phyloP scores from a whole-genome alignment of 1,140 invertebrate species.

The Cotesia chilonis region DNA sequence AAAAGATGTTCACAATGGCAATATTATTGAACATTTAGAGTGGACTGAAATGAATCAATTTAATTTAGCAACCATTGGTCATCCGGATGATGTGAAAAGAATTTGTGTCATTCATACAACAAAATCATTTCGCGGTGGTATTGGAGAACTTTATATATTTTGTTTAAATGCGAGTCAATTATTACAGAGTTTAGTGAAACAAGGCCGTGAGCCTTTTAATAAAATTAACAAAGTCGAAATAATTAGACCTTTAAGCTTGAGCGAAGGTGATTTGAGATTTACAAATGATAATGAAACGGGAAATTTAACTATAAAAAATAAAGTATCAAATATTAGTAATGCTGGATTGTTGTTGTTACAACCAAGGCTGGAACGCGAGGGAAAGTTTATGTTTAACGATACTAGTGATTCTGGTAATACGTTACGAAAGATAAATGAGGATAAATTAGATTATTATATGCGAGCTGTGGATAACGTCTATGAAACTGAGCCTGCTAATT shows the following conservation, averaged over 20 bases:
- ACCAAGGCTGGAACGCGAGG: slow-evolving; percentile 49
- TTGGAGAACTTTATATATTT: slow-evolving; percentile 66
- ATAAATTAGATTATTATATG: slow-evolving; percentile 37
- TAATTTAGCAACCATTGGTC: slow-evolving; percentile 62
- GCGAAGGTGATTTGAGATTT: slow-evolving; percentile 64
- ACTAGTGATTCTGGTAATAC: slow-evolving; percentile 33
- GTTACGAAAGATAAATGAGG: slow-evolving; percentile 31
- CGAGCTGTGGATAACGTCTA: slow-evolving; percentile 54
- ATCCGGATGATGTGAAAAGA: slow-evolving; percentile 66
- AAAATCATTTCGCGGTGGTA: slow-evolving; percentile 64
- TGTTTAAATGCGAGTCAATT: slow-evolving; percentile 62
- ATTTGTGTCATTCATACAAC: slow-evolving; percentile 68
- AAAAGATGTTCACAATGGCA: slow-evolving; percentile 63
- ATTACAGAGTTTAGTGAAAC: slow-evolving; percentile 60
- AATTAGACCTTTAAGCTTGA: slow-evolving; percentile 62
- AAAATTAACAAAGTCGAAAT: slow-evolving; percentile 37
- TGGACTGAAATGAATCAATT: slow-evolving; percentile 68
- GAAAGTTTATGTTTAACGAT: slow-evolving; percentile 46
- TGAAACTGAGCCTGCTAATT: slow-evolving; percentile 47
- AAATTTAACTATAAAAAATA: slow-evolving; percentile 47
- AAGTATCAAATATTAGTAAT: slow-evolving; percentile 53
- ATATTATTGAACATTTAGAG: slow-evolving; percentile 60
- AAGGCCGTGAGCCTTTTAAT: slow-evolving; percentile 59
- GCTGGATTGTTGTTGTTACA: slow-evolving; percentile 54
- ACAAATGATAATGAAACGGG: slow-evolving; percentile 40